A percentile compares a stretch with the other conserved stretches of the same genome.
Evolutionary conservation across 2,888 invertebrate species (phyloP).

Genomic region (Flexamia atlantica): DNA sequence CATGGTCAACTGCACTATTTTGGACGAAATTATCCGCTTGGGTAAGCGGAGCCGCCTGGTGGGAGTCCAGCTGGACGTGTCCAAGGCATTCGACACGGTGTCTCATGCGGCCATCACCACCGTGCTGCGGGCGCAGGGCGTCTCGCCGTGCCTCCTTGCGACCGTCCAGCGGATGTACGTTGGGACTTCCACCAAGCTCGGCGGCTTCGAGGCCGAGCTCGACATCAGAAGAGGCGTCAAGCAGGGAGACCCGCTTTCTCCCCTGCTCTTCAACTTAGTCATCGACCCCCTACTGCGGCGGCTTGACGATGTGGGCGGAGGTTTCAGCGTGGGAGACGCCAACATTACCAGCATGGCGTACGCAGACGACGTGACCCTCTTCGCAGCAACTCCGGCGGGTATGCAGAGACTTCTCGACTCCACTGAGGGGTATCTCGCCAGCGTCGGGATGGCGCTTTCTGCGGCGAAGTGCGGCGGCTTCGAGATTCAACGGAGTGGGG

Average conservation of each 20-base stretch:
- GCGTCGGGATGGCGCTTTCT: constrained; percentile 49
- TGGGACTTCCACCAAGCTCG: background rate
- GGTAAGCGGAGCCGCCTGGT: constrained; percentile 5
- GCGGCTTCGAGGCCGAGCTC: no score
- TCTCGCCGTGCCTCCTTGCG: background rate
- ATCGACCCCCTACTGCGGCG: constrained; percentile 27
- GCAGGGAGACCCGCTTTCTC: constrained; percentile 65
- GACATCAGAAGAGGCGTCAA: constrained; percentile 60
- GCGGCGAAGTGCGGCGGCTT: constrained; percentile 10
- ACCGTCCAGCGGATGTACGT: constrained; percentile 21
- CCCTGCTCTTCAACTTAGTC: constrained; percentile 60
- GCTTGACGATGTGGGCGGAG: background rate
- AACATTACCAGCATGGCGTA: constrained; percentile 49
- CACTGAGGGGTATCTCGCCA: constrained; percentile 6
- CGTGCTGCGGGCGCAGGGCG: background rate
- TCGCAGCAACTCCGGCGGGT: constrained; percentile 17
- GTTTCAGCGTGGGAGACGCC: background rate
- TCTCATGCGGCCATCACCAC: no score
- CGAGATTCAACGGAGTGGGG: background rate
- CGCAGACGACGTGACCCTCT: constrained; percentile 62
- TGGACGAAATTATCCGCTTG: background rate
- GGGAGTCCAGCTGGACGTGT: constrained; percentile 18
- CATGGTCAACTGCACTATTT: constrained; percentile 10
- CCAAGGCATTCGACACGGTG: no score
- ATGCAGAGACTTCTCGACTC: background rate